These are phyloP conservation scores for Globia sparganii DNA, from an alignment of 2,888 invertebrate species.

Conservation along the genomic window DNA sequence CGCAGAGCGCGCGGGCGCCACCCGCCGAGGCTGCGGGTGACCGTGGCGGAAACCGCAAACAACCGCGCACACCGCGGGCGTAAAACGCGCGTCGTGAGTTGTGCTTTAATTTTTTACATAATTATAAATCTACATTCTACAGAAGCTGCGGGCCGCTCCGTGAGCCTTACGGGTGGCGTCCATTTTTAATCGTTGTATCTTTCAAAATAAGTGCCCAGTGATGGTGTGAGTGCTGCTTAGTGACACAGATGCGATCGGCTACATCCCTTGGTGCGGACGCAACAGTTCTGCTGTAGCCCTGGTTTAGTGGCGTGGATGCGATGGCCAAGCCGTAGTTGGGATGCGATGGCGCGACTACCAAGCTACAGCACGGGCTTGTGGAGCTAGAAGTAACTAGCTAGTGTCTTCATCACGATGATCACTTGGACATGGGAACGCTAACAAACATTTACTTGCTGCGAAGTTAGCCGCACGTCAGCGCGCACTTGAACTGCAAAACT, in stretches of 20 bases:
- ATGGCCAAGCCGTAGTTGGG: background rate
- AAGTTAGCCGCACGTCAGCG: background rate
- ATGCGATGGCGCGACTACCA: background rate
- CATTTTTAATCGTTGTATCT: background rate
- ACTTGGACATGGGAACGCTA: conserved; percentile 8
- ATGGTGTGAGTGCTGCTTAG: background rate
- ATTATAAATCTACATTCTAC: too few species aligned
- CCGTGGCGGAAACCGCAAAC: too few species aligned
- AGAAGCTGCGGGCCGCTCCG: too few species aligned
- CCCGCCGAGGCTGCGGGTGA: too few species aligned
- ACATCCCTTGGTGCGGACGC: background rate
- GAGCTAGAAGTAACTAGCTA: background rate
- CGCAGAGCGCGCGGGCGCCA: too few species aligned
- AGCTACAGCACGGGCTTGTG: too few species aligned
- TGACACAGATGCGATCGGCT: background rate
- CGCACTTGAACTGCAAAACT: background rate
- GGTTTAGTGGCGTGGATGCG: background rate
- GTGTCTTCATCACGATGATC: background rate
- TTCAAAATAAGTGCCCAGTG: background rate
- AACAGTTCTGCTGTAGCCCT: background rate
- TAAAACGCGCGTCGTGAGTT: too few species aligned
- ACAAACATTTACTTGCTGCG: background rate
- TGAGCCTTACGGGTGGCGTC: too few species aligned
- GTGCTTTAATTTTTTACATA: too few species aligned
- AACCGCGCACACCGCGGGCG: too few species aligned